Base-by-base conservation (phyloP, 2,888 invertebrate genomes). In the Augiades crinisus region DNA sequence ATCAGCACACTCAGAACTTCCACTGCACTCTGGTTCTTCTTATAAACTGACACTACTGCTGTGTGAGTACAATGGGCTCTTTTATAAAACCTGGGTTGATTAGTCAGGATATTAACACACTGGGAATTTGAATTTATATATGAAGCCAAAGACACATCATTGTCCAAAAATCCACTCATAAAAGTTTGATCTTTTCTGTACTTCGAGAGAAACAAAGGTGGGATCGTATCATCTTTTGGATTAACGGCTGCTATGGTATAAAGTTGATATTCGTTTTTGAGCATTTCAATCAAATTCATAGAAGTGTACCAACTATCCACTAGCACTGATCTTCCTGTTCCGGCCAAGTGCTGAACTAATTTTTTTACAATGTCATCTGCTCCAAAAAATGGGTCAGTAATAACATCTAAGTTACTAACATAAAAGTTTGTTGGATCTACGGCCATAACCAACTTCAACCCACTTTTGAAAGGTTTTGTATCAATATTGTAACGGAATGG, bases 251-350 rank as follows among this genome's bases (percentile, higher is more conserved):
- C 82, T 7, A 86, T 70, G 30, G 73, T 70, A 55, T 65, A 82
- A 10, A 90, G 54, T 31, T 72, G 70, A 54, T 77, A 74, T 43
- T 83, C 80, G 46, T 63, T 72, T 53, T 62, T 74, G 7, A 88
- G 67, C 17, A 54, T 61, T 27, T 75, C 59, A 16, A 84, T 77
- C 49, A 90, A 64, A 3, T 62, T 53, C 4, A 68, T 47, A 5
- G 86, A 80, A 43, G 79, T 76, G 56, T 68, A 85, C 82, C 87
- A 85, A 60, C 81, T 83, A 51, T 87, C 81, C 73, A 84, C 77
- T 2, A 87, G 60, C 8, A 90, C 65, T 2, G 75, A 78, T 56
- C 70, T 69, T 2, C 80, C 79, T 3, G 78, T 68, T 1, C 81
- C 82, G 13, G 70, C 68, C 46, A 90, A 68, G 67, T 89, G 85